phyloP scores from a whole-genome alignment of 2,888 invertebrate species.

The Invenusta paracnida region DNA sequence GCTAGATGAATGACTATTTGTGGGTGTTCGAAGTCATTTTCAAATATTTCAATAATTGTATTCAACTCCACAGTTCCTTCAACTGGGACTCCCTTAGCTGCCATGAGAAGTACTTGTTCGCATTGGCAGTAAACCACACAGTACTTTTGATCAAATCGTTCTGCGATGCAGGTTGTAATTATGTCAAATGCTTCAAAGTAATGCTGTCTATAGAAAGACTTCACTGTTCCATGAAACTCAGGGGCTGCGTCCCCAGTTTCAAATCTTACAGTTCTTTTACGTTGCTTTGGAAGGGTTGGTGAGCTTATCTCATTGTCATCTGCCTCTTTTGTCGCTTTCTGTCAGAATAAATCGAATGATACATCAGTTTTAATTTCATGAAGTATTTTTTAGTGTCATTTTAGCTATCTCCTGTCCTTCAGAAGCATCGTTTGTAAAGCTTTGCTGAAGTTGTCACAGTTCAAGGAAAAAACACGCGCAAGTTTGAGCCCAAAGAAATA shows the following conservation, averaged over 20 bases:
- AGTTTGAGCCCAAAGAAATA: neutral
- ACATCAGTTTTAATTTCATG: neutral
- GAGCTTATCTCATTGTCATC: neutral
- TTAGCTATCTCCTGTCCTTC: neutral
- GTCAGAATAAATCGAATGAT: too few species aligned
- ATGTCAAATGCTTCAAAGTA: neutral
- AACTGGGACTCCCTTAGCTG: neutral
- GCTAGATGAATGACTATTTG: neutral
- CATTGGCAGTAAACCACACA: neutral
- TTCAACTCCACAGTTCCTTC: too few species aligned
- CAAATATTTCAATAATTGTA: too few species aligned
- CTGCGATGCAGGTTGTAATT: neutral
- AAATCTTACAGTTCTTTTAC: neutral
- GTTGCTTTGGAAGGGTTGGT: neutral
- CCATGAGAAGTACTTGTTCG: neutral
- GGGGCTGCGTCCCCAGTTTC: neutral
- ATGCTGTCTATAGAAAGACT: neutral
- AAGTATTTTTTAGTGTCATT: neutral
- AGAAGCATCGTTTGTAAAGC: neutral
- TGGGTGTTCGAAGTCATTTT: too few species aligned
- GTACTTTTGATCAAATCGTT: neutral
- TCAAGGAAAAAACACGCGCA: neutral
- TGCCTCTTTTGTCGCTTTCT: neutral
- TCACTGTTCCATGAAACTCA: neutral
- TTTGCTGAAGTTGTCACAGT: neutral